Evolutionary conservation across 2,888 invertebrate species (phyloP), one percentile per base, ranked within the genome.

Genomic region (Maniola hyperantus): DNA sequence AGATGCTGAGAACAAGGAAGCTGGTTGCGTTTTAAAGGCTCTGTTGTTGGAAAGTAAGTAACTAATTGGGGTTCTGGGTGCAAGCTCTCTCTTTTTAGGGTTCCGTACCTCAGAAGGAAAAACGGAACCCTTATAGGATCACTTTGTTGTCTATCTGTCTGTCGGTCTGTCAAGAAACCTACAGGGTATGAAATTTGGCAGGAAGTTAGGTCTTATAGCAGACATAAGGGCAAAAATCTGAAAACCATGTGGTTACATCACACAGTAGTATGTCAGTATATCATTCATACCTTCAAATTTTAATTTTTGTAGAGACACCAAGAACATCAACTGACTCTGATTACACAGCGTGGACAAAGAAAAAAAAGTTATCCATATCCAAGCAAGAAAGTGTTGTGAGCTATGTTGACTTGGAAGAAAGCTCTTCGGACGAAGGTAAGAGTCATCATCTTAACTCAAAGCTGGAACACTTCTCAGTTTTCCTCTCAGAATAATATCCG

Each of bases 351-450:
- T 42, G 8, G 46, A 62, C 7, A 13, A 67, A 33, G 46, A 44
- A 10, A 46, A 51, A 39, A 48, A 62, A 26, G 33, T 51, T 36
- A 13, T 50, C 62, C 20, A 44, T 54, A 62, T 10, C 53, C 13
- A 58, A 62, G 34, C 66, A 55, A 64, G 39, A 64, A 15, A 53
- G 42, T 26, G 55, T 60, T 6, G 8, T 64, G 60, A 68, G 18
- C 33, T 65, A 83, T 10, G 85, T 88, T 0, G 83, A 86, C 5
- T 68, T 88, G 60, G 86, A 79, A 20, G 86, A 83, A 44, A 86
- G 81, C 64, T 86, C 85, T 0, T 84, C 86, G 0, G 87, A 88
- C 57, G 87, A 86, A 33, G 88, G 87, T 85, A 59, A 78, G 76
- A 66, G 15, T 51, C n/a, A 57, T 59, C n/a, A 13, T 46, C 59